Evolutionary conservation across 2,797 vertebrate genomes (phyloP).

Genomic region (Sphenopsis melanotis): DNA sequence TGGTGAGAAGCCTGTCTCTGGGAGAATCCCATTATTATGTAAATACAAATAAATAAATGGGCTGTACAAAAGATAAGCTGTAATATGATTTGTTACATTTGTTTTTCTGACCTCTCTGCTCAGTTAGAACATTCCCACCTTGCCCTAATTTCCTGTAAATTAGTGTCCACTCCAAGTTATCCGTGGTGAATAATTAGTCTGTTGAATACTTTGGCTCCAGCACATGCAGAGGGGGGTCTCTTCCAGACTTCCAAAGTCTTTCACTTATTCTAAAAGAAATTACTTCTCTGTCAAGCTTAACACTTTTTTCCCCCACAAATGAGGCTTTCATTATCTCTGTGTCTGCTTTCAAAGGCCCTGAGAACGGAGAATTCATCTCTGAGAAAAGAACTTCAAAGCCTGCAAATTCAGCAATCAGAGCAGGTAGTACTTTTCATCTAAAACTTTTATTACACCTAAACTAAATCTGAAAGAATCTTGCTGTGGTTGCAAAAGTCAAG

Average conservation of each 20-base stretch:
- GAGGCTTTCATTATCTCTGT: conserved; percentile 51
- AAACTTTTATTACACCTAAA: conserved; percentile 57
- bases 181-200: neutral
- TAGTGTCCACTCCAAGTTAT: neutral
- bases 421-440: conserved; percentile 78
- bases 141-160: neutral
- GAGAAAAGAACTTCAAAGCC: conserved; percentile 79
- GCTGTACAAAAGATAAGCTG: neutral
- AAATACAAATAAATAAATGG: neutral
- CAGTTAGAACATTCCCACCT: neutral
- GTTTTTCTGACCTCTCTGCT: neutral
- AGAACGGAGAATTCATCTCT: conserved; percentile 81
- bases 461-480: conserved; percentile 38
- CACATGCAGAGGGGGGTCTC: neutral
- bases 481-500: conserved; percentile 43
- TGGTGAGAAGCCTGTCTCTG: neutral
- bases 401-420: conserved; percentile 80
- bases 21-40: neutral
- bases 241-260: conserved; percentile 25
- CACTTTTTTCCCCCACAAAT: conserved; percentile 13
- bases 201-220: neutral
- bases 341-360: conserved; percentile 75
- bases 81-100: neutral
- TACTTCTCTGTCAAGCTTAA: conserved; percentile 8
- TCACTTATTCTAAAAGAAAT: neutral